phyloP scores from a whole-genome alignment of 2,113 vertebrate genomes.

The Embiotoca jacksoni region DNA sequence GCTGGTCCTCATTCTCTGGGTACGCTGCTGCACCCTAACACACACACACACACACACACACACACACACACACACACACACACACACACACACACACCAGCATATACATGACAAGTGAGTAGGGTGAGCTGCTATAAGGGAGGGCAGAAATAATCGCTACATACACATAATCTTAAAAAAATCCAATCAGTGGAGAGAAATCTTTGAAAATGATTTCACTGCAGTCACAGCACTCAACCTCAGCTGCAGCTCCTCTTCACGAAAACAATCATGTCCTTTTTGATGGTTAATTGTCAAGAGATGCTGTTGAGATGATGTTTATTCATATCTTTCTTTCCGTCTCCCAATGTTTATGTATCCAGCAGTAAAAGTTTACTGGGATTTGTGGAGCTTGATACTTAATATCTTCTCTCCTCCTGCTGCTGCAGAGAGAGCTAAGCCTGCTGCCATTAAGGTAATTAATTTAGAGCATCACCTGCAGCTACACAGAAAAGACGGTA shows the following conservation, averaged over 20 bases:
- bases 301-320: not conserved
- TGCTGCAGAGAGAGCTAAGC: constrained; percentile 44
- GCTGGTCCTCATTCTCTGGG: constrained; percentile 97
- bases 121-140: not conserved
- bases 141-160: not conserved
- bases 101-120: not conserved
- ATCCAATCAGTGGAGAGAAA: constrained; percentile 3
- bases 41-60: constrained; percentile 3
- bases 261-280: constrained; percentile 14
- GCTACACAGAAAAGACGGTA: constrained; percentile 26
- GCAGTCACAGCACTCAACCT: constrained; percentile 19
- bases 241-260: constrained; percentile 9
- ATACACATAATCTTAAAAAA: not conserved
- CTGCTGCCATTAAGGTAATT: constrained; percentile 65
- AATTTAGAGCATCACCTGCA: constrained; percentile 53
- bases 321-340: constrained; percentile 7
- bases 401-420: constrained; percentile 1
- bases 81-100: not conserved
- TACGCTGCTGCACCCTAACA: constrained; percentile 95
- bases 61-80: constrained; percentile 8
- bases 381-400: constrained; percentile 26
- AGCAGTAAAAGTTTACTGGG: constrained; percentile 11
- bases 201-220: constrained; percentile 12
- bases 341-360: constrained; percentile 3
- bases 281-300: constrained; percentile 12